These are phyloP conservation scores for Oscarella lobularis DNA, from an alignment of 37 sponge, comb jelly and placozoan species.

Conservation along the genomic window DNA sequence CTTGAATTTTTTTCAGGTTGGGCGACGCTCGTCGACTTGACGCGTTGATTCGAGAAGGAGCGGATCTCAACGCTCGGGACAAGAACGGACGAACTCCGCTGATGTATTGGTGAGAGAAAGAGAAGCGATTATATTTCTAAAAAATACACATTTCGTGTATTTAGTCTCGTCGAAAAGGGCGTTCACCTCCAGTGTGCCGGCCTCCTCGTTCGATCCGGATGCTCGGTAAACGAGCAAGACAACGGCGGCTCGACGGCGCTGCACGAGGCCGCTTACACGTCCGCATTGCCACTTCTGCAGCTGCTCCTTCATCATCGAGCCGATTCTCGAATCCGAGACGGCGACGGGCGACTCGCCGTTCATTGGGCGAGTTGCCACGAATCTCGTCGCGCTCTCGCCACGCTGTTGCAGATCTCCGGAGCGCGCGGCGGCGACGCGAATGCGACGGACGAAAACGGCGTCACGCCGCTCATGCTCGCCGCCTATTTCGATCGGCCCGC, in stretches of 20 bases:
- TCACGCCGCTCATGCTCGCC: slow-evolving; percentile 87
- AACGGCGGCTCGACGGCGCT: slow-evolving; percentile 61
- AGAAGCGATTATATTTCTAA: no score
- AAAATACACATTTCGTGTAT: no score
- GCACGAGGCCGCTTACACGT: slow-evolving; percentile 58
- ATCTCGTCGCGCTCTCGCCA: slow-evolving; percentile 16
- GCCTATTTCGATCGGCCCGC: slow-evolving; percentile 37
- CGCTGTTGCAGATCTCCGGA: slow-evolving; percentile 30
- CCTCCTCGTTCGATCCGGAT: slow-evolving; percentile 37
- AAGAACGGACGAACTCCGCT: slow-evolving; percentile 60
- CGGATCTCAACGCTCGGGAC: slow-evolving; percentile 52
- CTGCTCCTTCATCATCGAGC: slow-evolving; percentile 60
- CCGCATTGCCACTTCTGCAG: slow-evolving; percentile 51
- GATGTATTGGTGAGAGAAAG: slow-evolving; percentile 67
- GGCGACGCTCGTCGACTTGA: slow-evolving; percentile 41
- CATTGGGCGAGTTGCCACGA: slow-evolving; percentile 57
- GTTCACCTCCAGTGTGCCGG: slow-evolving; percentile 70
- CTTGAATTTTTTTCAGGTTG: slow-evolving; percentile 26
- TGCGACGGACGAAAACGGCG: slow-evolving; percentile 48
- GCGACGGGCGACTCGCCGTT: slow-evolving; percentile 57
- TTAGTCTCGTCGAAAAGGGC: not conserved
- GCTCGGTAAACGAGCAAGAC: slow-evolving; percentile 48
- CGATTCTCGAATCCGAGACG: slow-evolving; percentile 43
- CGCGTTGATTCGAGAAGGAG: slow-evolving; percentile 25
- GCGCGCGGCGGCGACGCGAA: slow-evolving; percentile 13